Base-by-base conservation (phyloP, 2,888 invertebrate species). In the Xylocampa areola region DNA sequence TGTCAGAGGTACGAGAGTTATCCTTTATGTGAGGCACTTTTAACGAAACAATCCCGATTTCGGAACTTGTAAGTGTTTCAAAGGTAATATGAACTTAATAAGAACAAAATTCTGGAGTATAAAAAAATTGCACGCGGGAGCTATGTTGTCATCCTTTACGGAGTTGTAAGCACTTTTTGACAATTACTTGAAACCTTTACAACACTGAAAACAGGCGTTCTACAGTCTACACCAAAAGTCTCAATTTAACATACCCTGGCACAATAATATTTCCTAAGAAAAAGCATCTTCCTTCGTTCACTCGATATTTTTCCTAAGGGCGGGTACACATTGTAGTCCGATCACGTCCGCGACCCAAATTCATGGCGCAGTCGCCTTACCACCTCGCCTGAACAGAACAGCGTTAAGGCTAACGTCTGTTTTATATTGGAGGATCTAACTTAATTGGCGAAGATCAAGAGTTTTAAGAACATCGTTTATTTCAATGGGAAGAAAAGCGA, bases 301-400 rank as follows among this genome's bases (percentile, higher is more conserved):
- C 60, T 58, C 55, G 53, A 72, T 64, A 50, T 68, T 67, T 50
- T 69, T 55, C 48, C 17, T 54, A 58, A 74, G 62, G 72, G 67
- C 39, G 52, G 49, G 37, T 48, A 16, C 44, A 48, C 47, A 62
- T 39, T 17, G 67, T 29, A 86, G 73, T 82, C 84, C n/a, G 53
- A 73, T 84, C 90, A 89, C 89, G 89, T 78, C 41, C 64, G 32
- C 84, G 86, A 82, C 86, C 87, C 77, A 85, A 84, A 87, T 87
- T 82, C 80, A 73, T 66, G 70, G 82, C 84, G 82, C 84, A 81
- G 84, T 57, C 83, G 82, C 84, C 55, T 71, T 52, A 32, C 67
- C 66, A 64, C 69, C 67, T 53, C 11, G 33, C 41, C 30, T 8
- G 51, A 75, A 64, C 60, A 75, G n/a, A n/a, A n/a, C 60, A 49